Percentiles rank a stretch among this genome's conserved stretches.
phyloP scores from a whole-genome alignment of 2,888 invertebrate genomes.

The Drosophila bunnanda region DNA sequence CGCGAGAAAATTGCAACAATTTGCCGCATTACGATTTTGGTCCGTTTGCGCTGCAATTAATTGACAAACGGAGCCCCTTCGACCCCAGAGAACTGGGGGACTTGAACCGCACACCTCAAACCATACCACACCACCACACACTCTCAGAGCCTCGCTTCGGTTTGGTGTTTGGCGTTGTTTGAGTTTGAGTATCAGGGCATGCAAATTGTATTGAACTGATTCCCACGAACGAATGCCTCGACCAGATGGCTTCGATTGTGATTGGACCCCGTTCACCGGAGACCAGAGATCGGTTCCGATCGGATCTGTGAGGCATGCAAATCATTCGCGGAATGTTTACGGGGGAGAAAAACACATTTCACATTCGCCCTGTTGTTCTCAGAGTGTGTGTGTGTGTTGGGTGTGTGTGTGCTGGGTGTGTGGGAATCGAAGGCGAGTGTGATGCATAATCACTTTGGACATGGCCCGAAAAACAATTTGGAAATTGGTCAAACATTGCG shows the following conservation, averaged over 20 bases:
- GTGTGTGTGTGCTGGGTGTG: constrained; percentile 19
- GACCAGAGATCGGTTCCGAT: constrained; percentile 32
- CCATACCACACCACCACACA: constrained; percentile 4
- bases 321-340: constrained; percentile 72
- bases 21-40: constrained; percentile 56
- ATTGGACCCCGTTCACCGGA: constrained; percentile 60
- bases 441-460: constrained; percentile 58
- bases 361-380: constrained; percentile 60
- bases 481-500: constrained; percentile 52
- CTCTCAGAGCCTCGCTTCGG: constrained; percentile 46
- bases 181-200: constrained; percentile 52
- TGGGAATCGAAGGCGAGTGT: constrained; percentile 44
- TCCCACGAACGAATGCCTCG: constrained; percentile 67
- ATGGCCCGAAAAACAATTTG: constrained; percentile 36
- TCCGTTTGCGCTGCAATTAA: constrained; percentile 74
- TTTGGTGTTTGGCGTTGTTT: constrained; percentile 12
- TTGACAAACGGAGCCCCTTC: constrained; percentile 67
- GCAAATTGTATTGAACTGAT: constrained; percentile 80
- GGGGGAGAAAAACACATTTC: constrained; percentile 51
- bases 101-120: constrained; percentile 49
- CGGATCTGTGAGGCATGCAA: constrained; percentile 62
- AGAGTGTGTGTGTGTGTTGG: constrained; percentile 6
- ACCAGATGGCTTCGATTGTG: constrained; percentile 80
- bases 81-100: constrained; percentile 24
- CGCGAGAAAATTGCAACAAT: constrained; percentile 80